Percentiles rank a stretch among this genome's conserved stretches.
Conservation (phyloP, 1,140 invertebrate species). For the Micrasema minimum region DNA sequence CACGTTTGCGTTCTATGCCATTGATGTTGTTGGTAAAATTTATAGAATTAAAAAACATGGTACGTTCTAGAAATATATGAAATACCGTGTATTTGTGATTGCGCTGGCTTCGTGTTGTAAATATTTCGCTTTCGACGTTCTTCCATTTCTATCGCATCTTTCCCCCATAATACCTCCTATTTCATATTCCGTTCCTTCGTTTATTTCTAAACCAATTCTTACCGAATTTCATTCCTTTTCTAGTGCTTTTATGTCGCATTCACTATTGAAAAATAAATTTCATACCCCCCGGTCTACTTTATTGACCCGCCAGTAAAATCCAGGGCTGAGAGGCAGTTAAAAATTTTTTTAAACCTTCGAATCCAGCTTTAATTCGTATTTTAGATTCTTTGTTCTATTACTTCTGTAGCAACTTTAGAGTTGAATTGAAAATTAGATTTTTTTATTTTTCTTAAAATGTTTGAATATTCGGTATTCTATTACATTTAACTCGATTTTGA, state of each 20-base stretch:
- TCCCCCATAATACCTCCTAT: slow-evolving; percentile 15
- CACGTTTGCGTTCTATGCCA: too few relatives aligned
- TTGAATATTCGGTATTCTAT: too few relatives aligned
- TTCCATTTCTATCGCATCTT: neutral
- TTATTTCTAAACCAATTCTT: slow-evolving; percentile 36
- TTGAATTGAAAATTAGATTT: too few relatives aligned
- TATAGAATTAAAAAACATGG: too few relatives aligned
- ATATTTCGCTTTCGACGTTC: slow-evolving; percentile 31
- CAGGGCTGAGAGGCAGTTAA: too few relatives aligned
- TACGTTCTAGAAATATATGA: slow-evolving; percentile 38
- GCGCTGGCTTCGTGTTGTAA: slow-evolving; percentile 30
- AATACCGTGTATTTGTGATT: slow-evolving; percentile 40
- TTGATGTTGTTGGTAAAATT: too few relatives aligned
- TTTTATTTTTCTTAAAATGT: too few relatives aligned
- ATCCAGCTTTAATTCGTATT: too few relatives aligned
- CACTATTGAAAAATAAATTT: slow-evolving; percentile 28
- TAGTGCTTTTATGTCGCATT: slow-evolving; percentile 29
- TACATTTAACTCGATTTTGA: too few relatives aligned
- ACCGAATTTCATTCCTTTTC: slow-evolving; percentile 35
- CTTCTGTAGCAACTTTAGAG: too few relatives aligned
- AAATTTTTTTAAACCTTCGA: too few relatives aligned
- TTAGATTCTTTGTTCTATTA: too few relatives aligned
- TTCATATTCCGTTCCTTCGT: slow-evolving; percentile 27
- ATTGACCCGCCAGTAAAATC: slow-evolving; percentile 33
- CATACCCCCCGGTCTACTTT: slow-evolving; percentile 25